A percentile compares a stretch with the other conserved stretches of the same genome.
Evolutionary conservation across 2,888 invertebrate species (phyloP).

Genomic region (Melinaea menophilus): DNA sequence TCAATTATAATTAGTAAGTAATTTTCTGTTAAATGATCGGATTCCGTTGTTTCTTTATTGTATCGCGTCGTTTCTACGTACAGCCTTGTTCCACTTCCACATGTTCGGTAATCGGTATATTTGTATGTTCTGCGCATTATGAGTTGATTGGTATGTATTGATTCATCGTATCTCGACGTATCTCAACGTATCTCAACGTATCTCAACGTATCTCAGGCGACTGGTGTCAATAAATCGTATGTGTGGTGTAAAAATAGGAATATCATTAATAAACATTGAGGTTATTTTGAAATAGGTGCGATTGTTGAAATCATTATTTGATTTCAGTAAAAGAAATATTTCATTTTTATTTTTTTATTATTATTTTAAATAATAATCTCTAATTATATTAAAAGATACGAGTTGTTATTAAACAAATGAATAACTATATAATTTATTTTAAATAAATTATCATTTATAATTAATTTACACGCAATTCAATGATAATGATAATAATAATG

Average conservation of each 20-base stretch:
- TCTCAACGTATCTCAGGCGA: conserved; percentile 9
- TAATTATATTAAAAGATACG: too few relatives aligned
- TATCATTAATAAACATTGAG: conserved; percentile 29
- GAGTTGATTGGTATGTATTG: conserved; percentile 37
- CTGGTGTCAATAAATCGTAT: conserved; percentile 28
- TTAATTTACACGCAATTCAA: too few relatives aligned
- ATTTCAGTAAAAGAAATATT: not conserved
- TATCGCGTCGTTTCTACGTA: conserved; percentile 50
- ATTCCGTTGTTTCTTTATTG: conserved; percentile 51
- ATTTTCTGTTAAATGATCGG: conserved; percentile 46
- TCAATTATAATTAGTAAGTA: conserved; percentile 12
- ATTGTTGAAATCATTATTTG: conserved; percentile 25
- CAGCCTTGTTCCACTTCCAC: conserved; percentile 65
- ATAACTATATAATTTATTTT: too few relatives aligned
- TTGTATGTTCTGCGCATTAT: conserved; percentile 43
- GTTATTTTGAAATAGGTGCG: conserved; percentile 29
- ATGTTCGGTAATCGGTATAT: conserved; percentile 43
- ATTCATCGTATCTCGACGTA: conserved; percentile 33
- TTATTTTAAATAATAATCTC: too few relatives aligned
- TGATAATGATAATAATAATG: too few relatives aligned
- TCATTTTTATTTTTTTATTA: too few relatives aligned
- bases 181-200: too few relatives aligned
- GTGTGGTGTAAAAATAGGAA: conserved; percentile 29
- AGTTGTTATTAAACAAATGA: too few relatives aligned
- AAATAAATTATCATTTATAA: too few relatives aligned